Evolutionary conservation across 2,113 vertebrate genomes (phyloP), one percentile per base, ranked within the genome.

Genomic region (Andinoacara biseriatus): DNA sequence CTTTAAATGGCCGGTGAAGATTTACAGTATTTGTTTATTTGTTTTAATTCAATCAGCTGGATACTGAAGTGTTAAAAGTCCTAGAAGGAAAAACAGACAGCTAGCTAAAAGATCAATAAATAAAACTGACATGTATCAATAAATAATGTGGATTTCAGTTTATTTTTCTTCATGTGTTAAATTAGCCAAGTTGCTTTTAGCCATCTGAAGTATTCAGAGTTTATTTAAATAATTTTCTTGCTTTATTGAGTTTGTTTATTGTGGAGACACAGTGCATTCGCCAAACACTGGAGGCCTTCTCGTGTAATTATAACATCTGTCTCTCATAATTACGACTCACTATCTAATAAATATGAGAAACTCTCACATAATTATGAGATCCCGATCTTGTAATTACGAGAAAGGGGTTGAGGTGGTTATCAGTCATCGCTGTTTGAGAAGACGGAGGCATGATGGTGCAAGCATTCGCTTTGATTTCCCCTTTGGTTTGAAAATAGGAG

Each of bases 311-410:
- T 43, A 58, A 69, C 35, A 69, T 80, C 54, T 80, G 62, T 58
- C 57, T 80, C 35, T 69, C 54, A 46, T 69, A 46, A 80, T 69
- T 46, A 22, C 29, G 5, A 33, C 35, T 69, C 26, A 29, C 38
- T 58, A 69, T 59, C 56, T 35, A 43, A 74, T 49, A 81, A 74
- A 59, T 35, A 49, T 72, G 65, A 81, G 56, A 35, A 46, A 69
- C 17, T 38, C 58, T 72, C 63, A 8, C 17, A 14, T 57, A 35
- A 76, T 76, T 46, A 65, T 49, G 26, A 82, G 58, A 40, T 76
- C 7, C 14, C 24, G 10, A 65, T 76, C 72, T 57, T 2, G 5
- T 75, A 20, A 79, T 74, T 78, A 74, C 31, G 58, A 22, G 60
- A 54, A 52, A 76, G 40, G 35, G 56, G 62, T 17, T 17, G 38